Percentiles rank a stretch among this genome's conserved stretches.
Evolutionary conservation across 53 echinoderm and acorn worm genomes (phyloP).

Genomic region (Luidia sarsii): DNA sequence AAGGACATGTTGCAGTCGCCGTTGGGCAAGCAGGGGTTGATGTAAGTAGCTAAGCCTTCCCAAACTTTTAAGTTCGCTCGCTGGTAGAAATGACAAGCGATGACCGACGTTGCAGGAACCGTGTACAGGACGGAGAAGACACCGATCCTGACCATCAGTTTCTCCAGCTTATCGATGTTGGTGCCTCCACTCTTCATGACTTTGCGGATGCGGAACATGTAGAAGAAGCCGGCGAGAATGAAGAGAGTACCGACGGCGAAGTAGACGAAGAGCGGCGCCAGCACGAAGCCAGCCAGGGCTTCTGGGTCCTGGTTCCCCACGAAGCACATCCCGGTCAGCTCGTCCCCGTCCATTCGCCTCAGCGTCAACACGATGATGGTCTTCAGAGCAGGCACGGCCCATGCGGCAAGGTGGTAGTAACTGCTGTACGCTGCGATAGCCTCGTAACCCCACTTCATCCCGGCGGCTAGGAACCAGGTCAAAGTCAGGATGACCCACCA

Average conservation of each 20-base stretch:
- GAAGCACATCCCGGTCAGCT: slow-evolving; percentile 96
- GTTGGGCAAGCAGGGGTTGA: slow-evolving; percentile 53
- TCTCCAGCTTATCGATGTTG: slow-evolving; percentile 97
- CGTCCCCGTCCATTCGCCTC: slow-evolving; percentile 89
- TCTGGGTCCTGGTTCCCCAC: slow-evolving; percentile 89
- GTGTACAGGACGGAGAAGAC: slow-evolving; percentile 97
- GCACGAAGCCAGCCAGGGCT: slow-evolving; percentile 79
- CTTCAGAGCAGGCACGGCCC: slow-evolving; percentile 92
- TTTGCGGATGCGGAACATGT: slow-evolving; percentile 92
- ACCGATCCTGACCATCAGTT: slow-evolving; percentile 95
- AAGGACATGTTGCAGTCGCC: slow-evolving; percentile 69
- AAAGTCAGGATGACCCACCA: slow-evolving; percentile 98
- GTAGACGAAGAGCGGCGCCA: slow-evolving; percentile 89
- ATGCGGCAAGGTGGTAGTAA: slow-evolving; percentile 95
- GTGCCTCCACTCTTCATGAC: slow-evolving; percentile 98
- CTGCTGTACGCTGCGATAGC: slow-evolving; percentile 98
- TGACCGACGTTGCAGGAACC: slow-evolving; percentile 94
- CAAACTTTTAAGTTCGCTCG: slow-evolving; percentile 77
- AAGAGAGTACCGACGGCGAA: slow-evolving; percentile 92
- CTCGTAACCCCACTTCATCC: slow-evolving; percentile 99
- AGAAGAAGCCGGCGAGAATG: slow-evolving; percentile 89
- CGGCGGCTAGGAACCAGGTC: slow-evolving; percentile 94
- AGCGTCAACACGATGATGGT: slow-evolving; percentile 82
- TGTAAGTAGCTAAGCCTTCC: slow-evolving; percentile 58
- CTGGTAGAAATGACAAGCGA: slow-evolving; percentile 95